Conservation (phyloP, 1,140 invertebrate genomes). For the Monochamus saltuarius region DNA sequence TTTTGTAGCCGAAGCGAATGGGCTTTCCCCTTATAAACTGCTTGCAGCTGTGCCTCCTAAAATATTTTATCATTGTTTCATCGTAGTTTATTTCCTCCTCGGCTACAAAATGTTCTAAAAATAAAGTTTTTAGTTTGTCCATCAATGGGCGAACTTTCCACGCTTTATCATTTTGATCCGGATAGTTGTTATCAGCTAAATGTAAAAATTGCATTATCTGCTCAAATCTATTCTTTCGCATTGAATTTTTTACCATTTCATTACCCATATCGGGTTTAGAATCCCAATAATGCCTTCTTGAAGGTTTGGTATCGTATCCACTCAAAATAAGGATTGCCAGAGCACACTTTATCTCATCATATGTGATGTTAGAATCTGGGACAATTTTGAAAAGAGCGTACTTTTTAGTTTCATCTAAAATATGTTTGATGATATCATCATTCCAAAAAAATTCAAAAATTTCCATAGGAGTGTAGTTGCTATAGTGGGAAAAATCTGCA, state of each 20-base stretch:
- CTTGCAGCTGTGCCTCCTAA: conserved; percentile 36
- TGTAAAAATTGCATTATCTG: conserved; percentile 27
- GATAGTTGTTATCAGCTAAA: conserved; percentile 29
- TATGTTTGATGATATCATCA: conserved; percentile 18
- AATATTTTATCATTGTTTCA: conserved; percentile 35
- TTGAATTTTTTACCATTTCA: conserved; percentile 28
- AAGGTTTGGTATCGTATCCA: conserved; percentile 24
- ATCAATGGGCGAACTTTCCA: conserved; percentile 32
- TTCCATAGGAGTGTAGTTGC: conserved; percentile 7
- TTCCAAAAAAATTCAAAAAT: conserved; percentile 25
- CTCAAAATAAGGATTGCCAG: conserved; percentile 29
- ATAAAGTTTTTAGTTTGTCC: conserved; percentile 1
- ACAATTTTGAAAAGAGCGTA: conserved; percentile 22
- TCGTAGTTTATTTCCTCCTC: conserved; percentile 18
- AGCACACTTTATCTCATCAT: conserved; percentile 29
- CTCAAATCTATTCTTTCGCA: conserved; percentile 35
- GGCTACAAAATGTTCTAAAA: conserved; percentile 25
- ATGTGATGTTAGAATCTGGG: conserved; percentile 19
- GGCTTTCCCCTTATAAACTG: conserved; percentile 40
- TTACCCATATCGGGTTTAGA: conserved; percentile 24
- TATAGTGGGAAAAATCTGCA: conserved; percentile 11
- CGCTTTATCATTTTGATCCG: conserved; percentile 21
- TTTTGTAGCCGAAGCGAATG: conserved; percentile 33
- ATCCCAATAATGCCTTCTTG: conserved; percentile 26
- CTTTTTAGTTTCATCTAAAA: conserved; percentile 24